Conservation (phyloP, 2,797 vertebrate genomes). For the Characodon lateralis region DNA sequence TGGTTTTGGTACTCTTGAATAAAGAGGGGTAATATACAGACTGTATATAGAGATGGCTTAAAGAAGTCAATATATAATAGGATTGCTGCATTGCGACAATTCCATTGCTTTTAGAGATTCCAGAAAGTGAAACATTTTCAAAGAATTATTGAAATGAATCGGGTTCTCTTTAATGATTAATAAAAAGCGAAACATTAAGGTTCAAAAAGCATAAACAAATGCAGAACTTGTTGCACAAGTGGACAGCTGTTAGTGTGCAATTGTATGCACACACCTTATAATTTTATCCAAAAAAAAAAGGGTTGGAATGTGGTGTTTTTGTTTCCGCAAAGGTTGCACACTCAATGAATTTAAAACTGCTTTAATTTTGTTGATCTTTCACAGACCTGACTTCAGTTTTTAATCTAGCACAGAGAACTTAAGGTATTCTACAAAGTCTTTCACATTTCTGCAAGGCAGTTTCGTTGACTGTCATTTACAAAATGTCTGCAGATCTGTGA, state of each 20-base stretch:
- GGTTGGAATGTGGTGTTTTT: no score
- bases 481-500: background rate
- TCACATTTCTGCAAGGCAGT: background rate
- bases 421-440: background rate
- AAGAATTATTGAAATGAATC: conserved; percentile 12
- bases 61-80: conserved; percentile 32
- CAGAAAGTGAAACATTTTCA: conserved; percentile 33
- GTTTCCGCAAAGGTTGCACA: no score
- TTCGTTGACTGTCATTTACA: background rate
- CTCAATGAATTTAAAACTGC: no score
- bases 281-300: no score
- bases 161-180: background rate
- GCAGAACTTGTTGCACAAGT: background rate
- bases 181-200: background rate
- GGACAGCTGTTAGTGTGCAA: background rate
- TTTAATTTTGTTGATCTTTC: no score
- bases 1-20: conserved; percentile 38
- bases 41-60: conserved; percentile 53
- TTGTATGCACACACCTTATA: no score
- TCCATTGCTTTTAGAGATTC: conserved; percentile 38
- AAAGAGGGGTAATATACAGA: conserved; percentile 22
- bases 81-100: conserved; percentile 35
- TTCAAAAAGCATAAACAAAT: background rate
- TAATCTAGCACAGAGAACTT: no score
- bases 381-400: no score